Evolutionary conservation across 2,797 vertebrate species (phyloP), one percentile per base, ranked within the genome.

Genomic region (Borostomias antarcticus): DNA sequence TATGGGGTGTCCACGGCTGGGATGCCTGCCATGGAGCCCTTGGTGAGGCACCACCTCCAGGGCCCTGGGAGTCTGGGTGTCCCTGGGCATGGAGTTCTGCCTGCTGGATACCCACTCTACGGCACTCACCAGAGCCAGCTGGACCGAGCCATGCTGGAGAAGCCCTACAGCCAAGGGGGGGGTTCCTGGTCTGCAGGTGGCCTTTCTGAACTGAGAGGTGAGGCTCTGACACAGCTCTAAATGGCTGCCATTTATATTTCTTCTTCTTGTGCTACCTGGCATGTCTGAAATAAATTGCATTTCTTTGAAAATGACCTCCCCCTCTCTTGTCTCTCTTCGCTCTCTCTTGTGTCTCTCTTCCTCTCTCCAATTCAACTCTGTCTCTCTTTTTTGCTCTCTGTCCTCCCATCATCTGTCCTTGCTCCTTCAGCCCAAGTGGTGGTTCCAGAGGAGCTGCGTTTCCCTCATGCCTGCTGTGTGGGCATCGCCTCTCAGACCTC

Each of bases 401-500:
- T n/a, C n/a, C n/a, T n/a, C n/a, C n/a, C n/a, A n/a, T n/a, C n/a
- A 47, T 35, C n/a, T n/a, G n/a, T n/a, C n/a, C n/a, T n/a, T n/a
- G n/a, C n/a, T n/a, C 37, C 52, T 53, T 66, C 75, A 98, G 96
- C 84, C 3, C 90, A 89, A 62, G 90, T 96, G 40, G 90, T 94
- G 78, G 95, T 98, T 7, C 97, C 96, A 3, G 95, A 95, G 76
- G 96, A 98, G 57, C 64, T 99, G 78, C 94, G 90, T 37, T 96
- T 99, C 73, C 90, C 95, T 69, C 92, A 93, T 29, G 84, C 95
- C 30, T 99, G 97, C 86, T 99, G 98, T 53, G 93, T 98, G 4
- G 96, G 97, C 68, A 97, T 99, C 64, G 96, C 95, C 33, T 96
- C 96, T 0, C 96, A 98, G 82, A 93, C 93, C 0, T 89, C 90